Base-by-base conservation (phyloP, 2,888 invertebrate genomes). In the Dryobota labecula region DNA sequence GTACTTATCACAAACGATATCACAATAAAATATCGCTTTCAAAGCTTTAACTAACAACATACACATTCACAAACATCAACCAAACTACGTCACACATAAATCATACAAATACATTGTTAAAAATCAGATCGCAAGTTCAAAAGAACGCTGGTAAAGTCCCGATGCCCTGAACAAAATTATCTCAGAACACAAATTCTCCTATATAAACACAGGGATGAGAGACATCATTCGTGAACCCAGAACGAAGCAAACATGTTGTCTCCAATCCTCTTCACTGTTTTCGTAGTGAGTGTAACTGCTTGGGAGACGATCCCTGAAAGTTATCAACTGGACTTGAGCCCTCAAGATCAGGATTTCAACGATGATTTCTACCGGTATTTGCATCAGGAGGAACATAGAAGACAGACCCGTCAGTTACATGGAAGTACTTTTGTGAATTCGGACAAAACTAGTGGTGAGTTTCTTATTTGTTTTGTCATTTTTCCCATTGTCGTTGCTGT, bases 341-440 rank as follows among this genome's bases (percentile, higher is more conserved):
- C 76, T 33, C 45, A 47, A 7, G 54, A 73, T 2, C 43, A 49
- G 36, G 58, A 66, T n/a, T 6, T 45, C 20, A 27, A 33, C n/a
- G 27, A 51, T 20, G 70, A 30, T 9, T 74, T 70, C 47, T 60
- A 76, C 20, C 53, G 47, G 24, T 76, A 60, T 30, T 45, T 74
- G 47, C 53, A 45, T 0, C 33, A 41, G 4, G 30, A 57, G 9
- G 68, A 62, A 5, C 83, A 82, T 49, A 38, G 53, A 0, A 78
- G 88, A 58, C 64, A 74, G 5, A 79, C 88, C 5, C 82, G 89
- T 0, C 88, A 89, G 58, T 53, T 76, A 0, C 84, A 85, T 13
- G 88, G 88, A 7, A 84, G 78, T 43, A 4, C 82, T n/a, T 70
- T 70, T 2, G 7, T 73, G n/a, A 90, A 90, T 78, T 84, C 87